Evolutionary conservation across 2,888 invertebrate species (phyloP).

Genomic region (Epinotia bilunana): DNA sequence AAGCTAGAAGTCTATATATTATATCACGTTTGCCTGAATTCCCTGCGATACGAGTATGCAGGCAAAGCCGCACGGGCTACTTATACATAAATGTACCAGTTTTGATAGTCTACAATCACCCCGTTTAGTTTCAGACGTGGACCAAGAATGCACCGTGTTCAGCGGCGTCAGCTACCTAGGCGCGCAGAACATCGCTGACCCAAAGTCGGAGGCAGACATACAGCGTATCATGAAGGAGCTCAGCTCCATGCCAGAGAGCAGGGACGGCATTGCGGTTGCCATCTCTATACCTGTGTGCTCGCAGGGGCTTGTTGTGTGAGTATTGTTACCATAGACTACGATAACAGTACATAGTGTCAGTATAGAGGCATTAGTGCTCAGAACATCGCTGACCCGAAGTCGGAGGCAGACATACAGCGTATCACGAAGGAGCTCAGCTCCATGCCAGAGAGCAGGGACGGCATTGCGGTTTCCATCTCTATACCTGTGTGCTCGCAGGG

Average conservation of each 20-base stretch:
- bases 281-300: conserved; percentile 97
- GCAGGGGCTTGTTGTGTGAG: conserved; percentile 97
- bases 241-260: conserved; percentile 89
- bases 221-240: conserved; percentile 96
- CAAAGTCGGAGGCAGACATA: conserved; percentile 96
- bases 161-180: conserved; percentile 97
- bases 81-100: too few relatives aligned
- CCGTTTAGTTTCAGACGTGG: conserved; percentile 88
- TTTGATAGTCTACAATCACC: background rate
- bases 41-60: too few relatives aligned
- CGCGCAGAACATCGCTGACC: conserved; percentile 95
- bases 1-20: too few relatives aligned
- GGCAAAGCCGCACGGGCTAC: too few relatives aligned
- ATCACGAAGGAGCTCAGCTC: conserved; percentile 97
- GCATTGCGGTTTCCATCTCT: conserved; percentile 95
- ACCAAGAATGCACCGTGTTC: conserved; percentile 96
- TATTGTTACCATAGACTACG: conserved; percentile 42
- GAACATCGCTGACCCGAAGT: conserved; percentile 95
- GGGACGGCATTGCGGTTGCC: conserved; percentile 93
- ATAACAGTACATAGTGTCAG: background rate
- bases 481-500: conserved; percentile 97
- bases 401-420: conserved; percentile 95
- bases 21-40: too few relatives aligned
- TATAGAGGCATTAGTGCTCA: conserved; percentile 81
- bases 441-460: conserved; percentile 87